These are phyloP conservation scores for Diadophis punctatus DNA, from an alignment of 2,113 vertebrate species.

Conservation along the genomic window DNA sequence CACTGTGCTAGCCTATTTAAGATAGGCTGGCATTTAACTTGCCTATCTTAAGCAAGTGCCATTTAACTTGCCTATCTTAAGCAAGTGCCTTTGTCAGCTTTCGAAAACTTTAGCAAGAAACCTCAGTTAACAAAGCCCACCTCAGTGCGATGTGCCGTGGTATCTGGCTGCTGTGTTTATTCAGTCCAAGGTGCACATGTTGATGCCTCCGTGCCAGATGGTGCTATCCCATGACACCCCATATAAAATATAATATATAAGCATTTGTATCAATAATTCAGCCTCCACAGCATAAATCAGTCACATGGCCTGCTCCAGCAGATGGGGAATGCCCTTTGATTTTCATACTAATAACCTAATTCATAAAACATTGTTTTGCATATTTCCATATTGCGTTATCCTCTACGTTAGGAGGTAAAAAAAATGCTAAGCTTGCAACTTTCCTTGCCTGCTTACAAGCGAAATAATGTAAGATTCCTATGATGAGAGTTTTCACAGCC, in stretches of 20 bases:
- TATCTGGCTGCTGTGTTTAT: conserved; percentile 51
- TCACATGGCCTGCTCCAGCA: conserved; percentile 44
- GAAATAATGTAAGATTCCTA: not conserved
- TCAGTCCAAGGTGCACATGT: conserved; percentile 51
- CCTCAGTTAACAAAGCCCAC: conserved; percentile 1
- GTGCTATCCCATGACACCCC: conserved; percentile 55
- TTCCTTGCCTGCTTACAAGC: conserved; percentile 15
- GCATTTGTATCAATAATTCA: conserved; percentile 61
- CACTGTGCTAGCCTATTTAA: not conserved
- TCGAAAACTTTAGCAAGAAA: conserved; percentile 11
- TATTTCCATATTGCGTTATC: conserved; percentile 38
- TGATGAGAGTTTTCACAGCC: not conserved
- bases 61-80: not conserved
- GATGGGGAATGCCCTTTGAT: conserved; percentile 55
- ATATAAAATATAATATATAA: conserved; percentile 65
- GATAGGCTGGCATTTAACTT: not conserved
- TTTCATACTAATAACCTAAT: conserved; percentile 61
- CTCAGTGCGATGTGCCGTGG: not conserved
- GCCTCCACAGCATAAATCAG: conserved; percentile 56
- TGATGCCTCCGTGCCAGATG: conserved; percentile 61
- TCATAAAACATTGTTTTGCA: conserved; percentile 50
- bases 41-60: not conserved
- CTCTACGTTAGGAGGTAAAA: conserved; percentile 14
- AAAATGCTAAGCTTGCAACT: conserved; percentile 12
- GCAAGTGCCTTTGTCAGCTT: not conserved